A percentile compares a stretch with the other conserved stretches of the same genome.
Evolutionary conservation across 1,140 invertebrate species (phyloP).

Genomic region (Drosophila ambigua): DNA sequence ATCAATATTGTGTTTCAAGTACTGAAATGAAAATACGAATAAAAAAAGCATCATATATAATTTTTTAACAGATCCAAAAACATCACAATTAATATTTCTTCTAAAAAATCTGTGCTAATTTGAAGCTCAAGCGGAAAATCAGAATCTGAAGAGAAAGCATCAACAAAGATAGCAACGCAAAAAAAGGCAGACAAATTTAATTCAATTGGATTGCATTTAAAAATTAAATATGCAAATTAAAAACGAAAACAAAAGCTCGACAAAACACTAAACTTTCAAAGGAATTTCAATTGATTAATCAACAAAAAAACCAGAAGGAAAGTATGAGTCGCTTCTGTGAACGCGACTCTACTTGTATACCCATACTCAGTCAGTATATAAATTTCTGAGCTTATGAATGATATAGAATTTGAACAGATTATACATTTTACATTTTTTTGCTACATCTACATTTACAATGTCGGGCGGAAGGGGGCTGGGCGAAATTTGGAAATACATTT

Average conservation of each 20-base stretch:
- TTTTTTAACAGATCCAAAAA: background rate
- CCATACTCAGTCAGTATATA: too few relatives aligned
- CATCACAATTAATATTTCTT: background rate
- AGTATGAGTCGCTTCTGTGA: too few relatives aligned
- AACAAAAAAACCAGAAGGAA: background rate
- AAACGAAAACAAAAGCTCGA: slow-evolving; percentile 24
- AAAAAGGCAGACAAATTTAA: background rate
- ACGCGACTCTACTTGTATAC: too few relatives aligned
- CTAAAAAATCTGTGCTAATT: slow-evolving; percentile 20
- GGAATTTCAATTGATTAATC: slow-evolving; percentile 59
- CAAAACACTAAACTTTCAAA: slow-evolving; percentile 35
- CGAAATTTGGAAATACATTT: too few relatives aligned
- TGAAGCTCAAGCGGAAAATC: slow-evolving; percentile 14
- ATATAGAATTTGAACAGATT: too few relatives aligned
- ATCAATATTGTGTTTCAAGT: too few relatives aligned
- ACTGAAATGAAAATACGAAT: too few relatives aligned
- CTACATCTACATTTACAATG: too few relatives aligned
- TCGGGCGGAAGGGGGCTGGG: too few relatives aligned
- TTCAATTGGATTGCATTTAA: slow-evolving; percentile 19
- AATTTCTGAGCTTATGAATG: too few relatives aligned
- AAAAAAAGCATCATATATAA: background rate
- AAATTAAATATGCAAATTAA: slow-evolving; percentile 61
- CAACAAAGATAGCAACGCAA: background rate
- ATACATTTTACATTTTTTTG: too few relatives aligned
- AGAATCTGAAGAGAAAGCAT: background rate